Base-by-base conservation (phyloP, 2,888 invertebrate species). In the Perithous albicinctus region DNA sequence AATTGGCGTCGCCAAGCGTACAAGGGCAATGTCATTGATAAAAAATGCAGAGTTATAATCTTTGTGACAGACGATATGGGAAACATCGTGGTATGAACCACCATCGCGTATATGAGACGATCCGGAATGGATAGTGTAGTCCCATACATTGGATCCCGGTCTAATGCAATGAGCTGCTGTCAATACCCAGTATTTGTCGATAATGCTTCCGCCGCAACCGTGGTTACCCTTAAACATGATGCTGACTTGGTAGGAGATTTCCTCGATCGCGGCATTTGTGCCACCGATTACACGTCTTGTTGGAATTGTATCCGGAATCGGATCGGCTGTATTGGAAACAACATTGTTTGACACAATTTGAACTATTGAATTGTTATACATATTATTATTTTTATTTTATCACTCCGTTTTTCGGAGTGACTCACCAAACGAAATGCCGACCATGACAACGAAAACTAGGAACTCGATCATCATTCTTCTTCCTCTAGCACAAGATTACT, bases 161-260 rank as follows among this genome's bases (percentile, higher is more conserved):
- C 87, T 85, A 61, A 94, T 88, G 83, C 95, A 95, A 85, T 95
- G 95, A 0, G 94, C 95, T 4, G 95, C 95, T 0, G 95, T 95
- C 0, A 95, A 79, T 4, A 95, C 89, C 1, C 93, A 93, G 43
- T 93, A 89, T 1, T 86, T 90, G 29, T 93, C 93, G 3, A 95
- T 90, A n/a, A 94, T 93, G 2, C 94, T 92, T 0, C 94, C 95
- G 0, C 95, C 95, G 84, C 95, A 95, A 0, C 90, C 87, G 86
- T 94, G 94, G 0, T 90, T 87, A 0, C 94, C 94, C 5, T 88
- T 81, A 23, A 87, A 87, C 6, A 91, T 69, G 0, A 94, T 76
- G 0, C 93, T 93, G 1, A 94, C 93, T 85, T 94, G 94, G 86
- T 94, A 93, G 0, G 94, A 94, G 0, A 91, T 93, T 2, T 91